Base-by-base conservation (phyloP, 2,797 vertebrate species). In the Eulemur albifrons region DNA sequence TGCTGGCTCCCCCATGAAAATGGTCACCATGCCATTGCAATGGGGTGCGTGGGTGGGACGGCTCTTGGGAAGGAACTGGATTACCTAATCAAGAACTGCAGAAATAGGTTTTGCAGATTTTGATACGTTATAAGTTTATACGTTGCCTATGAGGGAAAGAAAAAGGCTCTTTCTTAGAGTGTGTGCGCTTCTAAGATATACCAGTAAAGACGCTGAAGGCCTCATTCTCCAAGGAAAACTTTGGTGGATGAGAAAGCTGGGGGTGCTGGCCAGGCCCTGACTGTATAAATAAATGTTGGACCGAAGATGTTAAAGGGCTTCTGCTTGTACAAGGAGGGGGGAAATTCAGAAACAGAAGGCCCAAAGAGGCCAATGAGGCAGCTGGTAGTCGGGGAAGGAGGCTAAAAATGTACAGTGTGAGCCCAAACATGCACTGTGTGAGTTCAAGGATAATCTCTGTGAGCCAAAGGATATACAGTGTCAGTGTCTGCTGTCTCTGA, bases 261-360 rank as follows among this genome's bases (percentile, higher is more conserved):
- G 32, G 40, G 23, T 50, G 2, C 48, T 54, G n/a, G 48, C 50
- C n/a, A 75, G 35, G 14, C 17, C 10, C 18, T 72, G 13, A 50
- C 25, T 65, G 1, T 52, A 4, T 65, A 94, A 79, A 80, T 50
- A 93, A 87, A 70, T 90, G 38, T 38, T 80, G 57, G 8, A 65
- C 43, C 20, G 73, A 87, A 52, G 35, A 67, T 65, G 18, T 77
- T 86, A 59, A 73, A 48, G 40, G 21, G 25, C 30, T 45, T 82
- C 54, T 92, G 17, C 14, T 90, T 89, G 72, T 43, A 52, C 10
- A 67, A 61, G 73, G 14, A 76, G 40, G 18, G 23, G 27, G 35
- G n/a, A 38, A 82, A 86, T 69, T 87, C 69, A 87, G 76, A 83
- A 87, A 43, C 40, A 45, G 57, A 96, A 89, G 82, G 52, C 57